Conservation (phyloP, 2,888 invertebrate species). For the Serripes groenlandicus region DNA sequence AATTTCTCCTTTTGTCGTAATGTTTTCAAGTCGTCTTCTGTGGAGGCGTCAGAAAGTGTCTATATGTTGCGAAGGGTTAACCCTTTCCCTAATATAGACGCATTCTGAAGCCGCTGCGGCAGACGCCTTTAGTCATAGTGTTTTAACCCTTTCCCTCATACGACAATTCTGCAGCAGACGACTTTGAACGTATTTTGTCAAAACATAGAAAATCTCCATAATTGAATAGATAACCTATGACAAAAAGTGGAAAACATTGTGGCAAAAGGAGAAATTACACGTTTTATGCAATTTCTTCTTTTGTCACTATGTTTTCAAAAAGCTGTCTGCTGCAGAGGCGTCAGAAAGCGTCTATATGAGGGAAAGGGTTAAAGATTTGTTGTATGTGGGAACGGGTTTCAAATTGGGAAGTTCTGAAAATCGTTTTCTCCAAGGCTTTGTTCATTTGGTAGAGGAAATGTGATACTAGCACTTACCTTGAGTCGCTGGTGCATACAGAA, state of each 20-base stretch:
- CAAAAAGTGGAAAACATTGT: not conserved
- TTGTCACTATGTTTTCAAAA: not conserved
- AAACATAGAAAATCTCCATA: too few relatives aligned
- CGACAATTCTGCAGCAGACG: too few relatives aligned
- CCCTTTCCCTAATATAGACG: too few relatives aligned
- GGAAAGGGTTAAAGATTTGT: not conserved
- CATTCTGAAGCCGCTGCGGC: too few relatives aligned
- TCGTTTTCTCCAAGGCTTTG: too few relatives aligned
- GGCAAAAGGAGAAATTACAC: not conserved
- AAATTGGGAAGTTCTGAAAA: too few relatives aligned
- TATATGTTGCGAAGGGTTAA: too few relatives aligned
- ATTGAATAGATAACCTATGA: too few relatives aligned
- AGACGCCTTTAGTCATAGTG: too few relatives aligned
- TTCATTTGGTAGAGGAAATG: not conserved
- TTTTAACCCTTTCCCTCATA: too few relatives aligned
- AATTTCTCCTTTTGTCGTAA: not conserved
- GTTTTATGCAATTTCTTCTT: not conserved
- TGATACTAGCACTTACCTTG: constrained; percentile 86
- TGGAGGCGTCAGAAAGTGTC: not conserved
- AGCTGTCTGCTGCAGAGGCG: not conserved
- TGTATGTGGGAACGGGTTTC: not conserved
- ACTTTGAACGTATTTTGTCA: too few relatives aligned
- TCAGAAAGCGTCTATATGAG: not conserved
- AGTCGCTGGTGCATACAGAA: constrained; percentile 86
- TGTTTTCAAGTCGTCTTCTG: not conserved